phyloP scores from a whole-genome alignment of 2,888 invertebrate genomes.

The Chironomus tentans region DNA sequence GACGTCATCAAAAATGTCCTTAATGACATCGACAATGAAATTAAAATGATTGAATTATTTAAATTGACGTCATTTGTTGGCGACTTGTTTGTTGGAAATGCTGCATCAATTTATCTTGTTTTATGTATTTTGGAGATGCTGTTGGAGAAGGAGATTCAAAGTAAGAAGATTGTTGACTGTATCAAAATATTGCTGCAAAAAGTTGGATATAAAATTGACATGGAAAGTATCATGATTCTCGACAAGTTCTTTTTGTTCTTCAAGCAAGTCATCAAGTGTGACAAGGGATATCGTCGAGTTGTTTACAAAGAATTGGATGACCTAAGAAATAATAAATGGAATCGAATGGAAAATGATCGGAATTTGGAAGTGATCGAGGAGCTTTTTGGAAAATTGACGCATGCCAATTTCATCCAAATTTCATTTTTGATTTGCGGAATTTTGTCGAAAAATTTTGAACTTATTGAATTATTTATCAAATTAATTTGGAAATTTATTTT shows the following conservation, averaged over 20 bases:
- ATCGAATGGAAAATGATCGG: not conserved
- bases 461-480: not conserved
- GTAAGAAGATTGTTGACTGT: not conserved
- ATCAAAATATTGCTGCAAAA: not conserved
- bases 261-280: not conserved
- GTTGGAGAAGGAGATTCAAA: not conserved
- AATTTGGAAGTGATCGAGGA: not conserved
- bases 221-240: not conserved
- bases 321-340: not conserved
- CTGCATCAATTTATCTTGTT: not conserved
- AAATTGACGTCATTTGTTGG: not conserved
- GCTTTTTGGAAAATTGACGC: not conserved
- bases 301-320: not conserved
- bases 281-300: not conserved
- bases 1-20: not conserved
- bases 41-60: not conserved
- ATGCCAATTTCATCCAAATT: not conserved
- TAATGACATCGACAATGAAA: not conserved
- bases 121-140: not conserved
- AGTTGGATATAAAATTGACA: not conserved
- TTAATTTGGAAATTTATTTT: not conserved
- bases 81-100: not conserved
- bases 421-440: not conserved
- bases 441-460: not conserved
- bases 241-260: not conserved